Evolutionary conservation across 1,140 invertebrate genomes (phyloP), one percentile per base, ranked within the genome.

Genomic region (Eriosoma lanigerum): DNA sequence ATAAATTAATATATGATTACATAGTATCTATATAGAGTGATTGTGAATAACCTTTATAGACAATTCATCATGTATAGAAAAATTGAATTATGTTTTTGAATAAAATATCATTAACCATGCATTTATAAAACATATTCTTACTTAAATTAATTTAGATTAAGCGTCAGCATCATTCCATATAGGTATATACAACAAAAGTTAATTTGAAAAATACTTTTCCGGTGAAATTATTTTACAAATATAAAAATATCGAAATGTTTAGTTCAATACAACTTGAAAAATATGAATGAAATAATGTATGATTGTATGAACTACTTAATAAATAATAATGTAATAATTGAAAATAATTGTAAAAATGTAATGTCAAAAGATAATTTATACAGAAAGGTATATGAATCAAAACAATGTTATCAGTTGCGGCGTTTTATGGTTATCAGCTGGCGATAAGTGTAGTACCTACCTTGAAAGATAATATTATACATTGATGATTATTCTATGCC

Each of bases 331-430:
- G n/a, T n/a, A n/a, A n/a, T n/a, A n/a, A n/a, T n/a, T n/a, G n/a
- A n/a, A n/a, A n/a, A n/a, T n/a, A n/a, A n/a, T n/a, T n/a, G n/a
- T n/a, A n/a, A n/a, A n/a, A n/a, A 26, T 19, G 19, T 32, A 17
- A 66, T 66, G 64, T 38, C 19, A 66, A 66, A 46, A 44, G n/a
- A n/a, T n/a, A n/a, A n/a, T n/a, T n/a, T n/a, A 44, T 19, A 24
- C 38, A 64, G 10, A 6, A 38, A 17, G 24, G 21, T 24, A 38
- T 64, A 24, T 15, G 5, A 46, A 21, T 21, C 62, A 9, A 48
- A 68, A 68, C 24, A 68, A 48, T 24, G n/a, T 68, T 68, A 68
- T 68, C 64, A 46, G 13, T 68, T 48, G 32, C 64, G 64, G 64
- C 64, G 1, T 68, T 68, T 68, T 48, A 6, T 48, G 13, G 13